Percentiles rank a stretch among this genome's conserved stretches.
Conservation (phyloP, 2,113 vertebrate species). For the Corythoichthys haematopterus region DNA sequence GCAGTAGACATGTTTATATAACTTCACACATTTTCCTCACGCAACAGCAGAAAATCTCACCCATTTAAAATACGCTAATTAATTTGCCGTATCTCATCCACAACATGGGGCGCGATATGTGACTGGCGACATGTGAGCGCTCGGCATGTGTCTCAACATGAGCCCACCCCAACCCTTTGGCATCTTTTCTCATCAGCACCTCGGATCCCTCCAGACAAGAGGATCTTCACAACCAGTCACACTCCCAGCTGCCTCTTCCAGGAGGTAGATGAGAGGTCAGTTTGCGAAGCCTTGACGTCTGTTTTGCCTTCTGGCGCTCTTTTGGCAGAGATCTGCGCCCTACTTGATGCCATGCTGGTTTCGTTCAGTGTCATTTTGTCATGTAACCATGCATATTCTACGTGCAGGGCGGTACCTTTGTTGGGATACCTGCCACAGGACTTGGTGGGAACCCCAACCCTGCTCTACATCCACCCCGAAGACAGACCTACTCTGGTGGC, state of each 20-base stretch:
- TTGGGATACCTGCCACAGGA: slow-evolving; percentile 88
- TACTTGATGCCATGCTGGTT: background rate
- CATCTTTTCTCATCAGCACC: slow-evolving; percentile 69
- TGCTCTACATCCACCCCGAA: slow-evolving; percentile 83
- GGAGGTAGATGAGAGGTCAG: slow-evolving; percentile 84
- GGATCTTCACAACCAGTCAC: slow-evolving; percentile 87
- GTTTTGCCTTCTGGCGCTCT: background rate
- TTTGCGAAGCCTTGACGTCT: background rate
- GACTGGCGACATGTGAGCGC: background rate
- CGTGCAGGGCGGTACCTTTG: slow-evolving; percentile 79
- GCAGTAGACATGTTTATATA: background rate
- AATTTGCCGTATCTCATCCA: background rate
- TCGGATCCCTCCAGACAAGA: slow-evolving; percentile 84
- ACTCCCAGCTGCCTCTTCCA: slow-evolving; percentile 88
- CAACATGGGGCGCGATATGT: background rate
- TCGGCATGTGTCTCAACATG: background rate
- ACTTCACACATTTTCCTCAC: background rate
- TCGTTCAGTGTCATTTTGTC: background rate
- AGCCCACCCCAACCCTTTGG: slow-evolving; percentile 11
- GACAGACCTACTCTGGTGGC: slow-evolving; percentile 87
- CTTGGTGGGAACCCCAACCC: slow-evolving; percentile 80
- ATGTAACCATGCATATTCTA: background rate
- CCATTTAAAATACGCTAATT: background rate
- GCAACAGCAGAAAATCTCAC: background rate
- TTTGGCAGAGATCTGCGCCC: background rate